Percentiles rank a stretch among this genome's conserved stretches.
These are phyloP conservation scores for Struthio camelus DNA, from an alignment of 2,113 vertebrate species.

Conservation along the genomic window DNA sequence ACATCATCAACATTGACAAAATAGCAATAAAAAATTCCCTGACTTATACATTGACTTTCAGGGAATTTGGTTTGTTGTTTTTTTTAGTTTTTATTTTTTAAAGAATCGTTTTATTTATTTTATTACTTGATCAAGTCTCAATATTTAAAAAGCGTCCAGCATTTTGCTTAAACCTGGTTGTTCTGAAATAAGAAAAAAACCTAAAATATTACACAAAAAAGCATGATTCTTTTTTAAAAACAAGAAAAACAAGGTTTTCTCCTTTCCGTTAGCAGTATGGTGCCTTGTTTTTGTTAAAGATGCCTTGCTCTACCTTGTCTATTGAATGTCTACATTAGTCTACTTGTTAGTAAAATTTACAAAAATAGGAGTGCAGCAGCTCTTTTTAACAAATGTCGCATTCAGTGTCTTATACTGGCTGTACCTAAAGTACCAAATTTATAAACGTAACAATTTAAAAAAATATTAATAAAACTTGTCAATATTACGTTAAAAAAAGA, in stretches of 20 bases:
- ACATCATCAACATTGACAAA: constrained; percentile 89
- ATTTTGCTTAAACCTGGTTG: constrained; percentile 91
- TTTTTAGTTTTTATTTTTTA: constrained; percentile 63
- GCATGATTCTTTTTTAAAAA: constrained; percentile 71
- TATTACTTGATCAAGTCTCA: constrained; percentile 87
- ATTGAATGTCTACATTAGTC: constrained; percentile 80
- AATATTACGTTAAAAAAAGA: constrained; percentile 88
- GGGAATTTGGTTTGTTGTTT: constrained; percentile 79
- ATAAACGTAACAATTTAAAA: constrained; percentile 87
- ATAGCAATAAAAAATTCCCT: constrained; percentile 86
- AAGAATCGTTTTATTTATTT: constrained; percentile 80
- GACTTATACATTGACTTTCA: constrained; percentile 81
- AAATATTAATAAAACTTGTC: constrained; percentile 88
- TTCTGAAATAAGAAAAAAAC: constrained; percentile 81
- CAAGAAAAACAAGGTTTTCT: constrained; percentile 61
- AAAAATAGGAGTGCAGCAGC: constrained; percentile 90
- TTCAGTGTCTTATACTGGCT: constrained; percentile 96
- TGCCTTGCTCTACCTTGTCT: constrained; percentile 79
- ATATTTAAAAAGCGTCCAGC: constrained; percentile 90
- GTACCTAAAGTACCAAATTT: constrained; percentile 93
- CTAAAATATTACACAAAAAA: constrained; percentile 71
- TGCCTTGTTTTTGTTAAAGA: constrained; percentile 73
- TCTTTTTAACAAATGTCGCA: constrained; percentile 86
- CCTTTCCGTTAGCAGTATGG: constrained; percentile 64
- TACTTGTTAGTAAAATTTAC: constrained; percentile 85